phyloP scores from a whole-genome alignment of 2,113 vertebrate species.

The Ageneiosus marmoratus region DNA sequence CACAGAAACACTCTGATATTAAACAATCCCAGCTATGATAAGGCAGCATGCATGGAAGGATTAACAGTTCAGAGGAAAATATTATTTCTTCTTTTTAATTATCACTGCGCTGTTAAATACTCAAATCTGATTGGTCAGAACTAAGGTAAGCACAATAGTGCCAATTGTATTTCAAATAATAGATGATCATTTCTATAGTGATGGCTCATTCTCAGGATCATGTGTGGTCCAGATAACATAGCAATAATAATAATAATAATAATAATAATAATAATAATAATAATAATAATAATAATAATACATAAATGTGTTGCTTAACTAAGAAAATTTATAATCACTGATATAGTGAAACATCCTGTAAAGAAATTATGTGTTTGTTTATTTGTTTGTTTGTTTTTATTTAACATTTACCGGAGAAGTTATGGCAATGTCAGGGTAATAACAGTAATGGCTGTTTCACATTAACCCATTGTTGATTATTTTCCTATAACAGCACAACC shows the following conservation, averaged over 20 bases:
- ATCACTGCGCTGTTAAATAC: background rate
- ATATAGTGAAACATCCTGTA: background rate
- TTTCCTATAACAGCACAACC: background rate
- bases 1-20: background rate
- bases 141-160: background rate
- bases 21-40: background rate
- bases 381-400: background rate
- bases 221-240: background rate
- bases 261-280: background rate
- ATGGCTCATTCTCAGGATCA: background rate
- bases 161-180: background rate
- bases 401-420: background rate
- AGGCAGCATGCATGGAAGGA: background rate
- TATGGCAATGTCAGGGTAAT: background rate
- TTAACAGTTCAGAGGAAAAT: background rate
- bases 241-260: background rate
- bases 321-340: background rate
- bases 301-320: background rate
- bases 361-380: background rate
- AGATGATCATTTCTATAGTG: background rate
- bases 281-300: background rate
- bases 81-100: background rate
- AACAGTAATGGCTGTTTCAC: background rate
- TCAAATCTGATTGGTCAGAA: background rate
- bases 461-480: background rate